These are phyloP conservation scores for Calyptommatus sinebrachiatus DNA, from an alignment of 2,113 vertebrate genomes.

Conservation along the genomic window DNA sequence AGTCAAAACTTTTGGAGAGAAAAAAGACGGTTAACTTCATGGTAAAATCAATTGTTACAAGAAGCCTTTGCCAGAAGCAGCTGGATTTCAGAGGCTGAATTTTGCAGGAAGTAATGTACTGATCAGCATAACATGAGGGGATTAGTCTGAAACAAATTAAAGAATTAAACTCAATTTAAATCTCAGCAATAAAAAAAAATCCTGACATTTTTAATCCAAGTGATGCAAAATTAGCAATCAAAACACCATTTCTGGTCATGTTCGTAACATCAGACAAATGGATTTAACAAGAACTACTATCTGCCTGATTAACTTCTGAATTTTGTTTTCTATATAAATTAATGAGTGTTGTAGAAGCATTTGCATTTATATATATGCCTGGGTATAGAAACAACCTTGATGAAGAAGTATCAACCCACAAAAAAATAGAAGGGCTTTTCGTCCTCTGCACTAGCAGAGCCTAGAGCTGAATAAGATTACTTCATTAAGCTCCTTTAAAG, in stretches of 20 bases:
- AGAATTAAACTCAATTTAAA: background rate
- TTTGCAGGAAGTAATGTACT: background rate
- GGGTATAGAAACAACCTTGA: no score
- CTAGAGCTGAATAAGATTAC: no score
- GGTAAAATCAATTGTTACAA: background rate
- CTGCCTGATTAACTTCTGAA: constrained; percentile 2
- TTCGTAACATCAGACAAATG: background rate
- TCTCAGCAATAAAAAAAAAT: background rate
- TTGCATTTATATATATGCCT: background rate
- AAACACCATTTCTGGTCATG: background rate
- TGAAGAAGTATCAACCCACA: no score
- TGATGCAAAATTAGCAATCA: constrained; percentile 14
- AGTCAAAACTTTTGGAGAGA: background rate
- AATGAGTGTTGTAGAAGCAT: background rate
- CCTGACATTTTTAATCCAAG: constrained; percentile 6
- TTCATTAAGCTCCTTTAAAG: no score
- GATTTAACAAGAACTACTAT: background rate
- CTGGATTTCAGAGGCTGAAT: background rate
- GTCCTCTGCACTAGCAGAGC: no score
- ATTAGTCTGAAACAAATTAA: background rate
- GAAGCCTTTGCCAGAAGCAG: background rate
- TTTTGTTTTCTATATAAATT: background rate
- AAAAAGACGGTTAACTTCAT: background rate
- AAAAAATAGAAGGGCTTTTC: no score
- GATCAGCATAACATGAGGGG: background rate